Evolutionary conservation across 2,113 vertebrate genomes (phyloP), one percentile per base, ranked within the genome.

Genomic region (Sinocyclocheilus maitianheensis): DNA sequence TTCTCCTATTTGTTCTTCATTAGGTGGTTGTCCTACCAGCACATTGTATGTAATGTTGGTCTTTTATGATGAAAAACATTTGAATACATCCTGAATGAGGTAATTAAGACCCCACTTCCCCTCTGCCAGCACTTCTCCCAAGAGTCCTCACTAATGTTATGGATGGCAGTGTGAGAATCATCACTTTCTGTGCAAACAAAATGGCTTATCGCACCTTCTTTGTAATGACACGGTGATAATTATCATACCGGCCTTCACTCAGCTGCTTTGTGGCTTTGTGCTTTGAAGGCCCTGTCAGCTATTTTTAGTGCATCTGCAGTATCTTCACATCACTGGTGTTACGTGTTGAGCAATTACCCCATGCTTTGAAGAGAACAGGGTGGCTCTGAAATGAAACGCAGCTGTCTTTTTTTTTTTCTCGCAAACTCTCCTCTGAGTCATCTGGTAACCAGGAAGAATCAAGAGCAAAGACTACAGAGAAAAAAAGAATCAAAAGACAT

Each of bases 261-360:
- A 75, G 76, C 53, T 60, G 46, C 71, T 72, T 60, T 30, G 51
- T 72, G 8, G 26, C 48, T 75, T 53, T 82, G 48, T 84, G 69
- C 43, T 48, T 51, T 67, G 65, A 89, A 82, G 77, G 63, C 78
- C 51, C 62, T 46, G 84, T 87, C 86, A 88, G 85, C 85, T 91
- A 84, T 91, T 91, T 90, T 89, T 89, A 84, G 85, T 20, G 26
- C 40, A 82, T 87, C 77, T 84, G 48, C 83, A 81, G 85, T 80
- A 84, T 87, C 89, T 87, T 75, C 86, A 87, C 74, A 86, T 90
- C 55, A 71, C 84, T 88, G 83, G 71, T 86, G 85, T 88, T 81
- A 62, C 82, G 71, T 60, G 84, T 80, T 85, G 85, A 71, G 77
- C 87, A 91, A 90, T 90, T 91, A 89, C 88, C 86, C 89, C 82